Percentiles rank a stretch among this genome's conserved stretches.
These are phyloP conservation scores for Siphamia tubifer DNA, from an alignment of 2,113 vertebrate species.

Conservation along the genomic window DNA sequence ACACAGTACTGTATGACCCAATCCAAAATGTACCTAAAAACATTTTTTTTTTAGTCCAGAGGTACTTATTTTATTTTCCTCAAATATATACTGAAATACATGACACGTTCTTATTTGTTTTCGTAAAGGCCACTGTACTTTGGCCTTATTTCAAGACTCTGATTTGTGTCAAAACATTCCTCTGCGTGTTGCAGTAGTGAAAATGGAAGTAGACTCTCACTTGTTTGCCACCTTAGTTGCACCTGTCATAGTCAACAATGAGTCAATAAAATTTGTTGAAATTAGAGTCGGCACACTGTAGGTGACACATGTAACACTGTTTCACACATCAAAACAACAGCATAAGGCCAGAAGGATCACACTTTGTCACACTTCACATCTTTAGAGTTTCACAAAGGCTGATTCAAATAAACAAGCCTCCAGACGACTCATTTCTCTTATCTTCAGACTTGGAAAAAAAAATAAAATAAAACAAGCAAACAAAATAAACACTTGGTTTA, in stretches of 20 bases:
- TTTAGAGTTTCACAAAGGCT: not conserved
- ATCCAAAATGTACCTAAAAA: too few species aligned
- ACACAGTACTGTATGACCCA: too few species aligned
- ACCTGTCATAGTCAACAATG: not conserved
- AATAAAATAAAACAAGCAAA: not conserved
- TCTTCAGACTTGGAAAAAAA: not conserved
- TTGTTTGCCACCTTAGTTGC: not conserved
- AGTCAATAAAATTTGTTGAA: not conserved
- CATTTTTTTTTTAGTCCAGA: too few species aligned
- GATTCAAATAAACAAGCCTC: constrained; percentile 3
- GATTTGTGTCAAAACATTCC: not conserved
- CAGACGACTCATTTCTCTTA: not conserved
- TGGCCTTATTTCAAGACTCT: not conserved
- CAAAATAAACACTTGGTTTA: too few species aligned
- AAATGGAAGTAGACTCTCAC: not conserved
- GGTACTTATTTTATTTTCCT: too few species aligned
- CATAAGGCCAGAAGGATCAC: not conserved
- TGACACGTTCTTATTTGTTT: too few species aligned
- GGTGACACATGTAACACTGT: constrained; percentile 1
- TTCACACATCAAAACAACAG: constrained; percentile 38
- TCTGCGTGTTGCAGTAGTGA: too few species aligned
- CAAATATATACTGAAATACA: too few species aligned
- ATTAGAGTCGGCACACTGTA: not conserved
- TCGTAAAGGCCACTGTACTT: too few species aligned
- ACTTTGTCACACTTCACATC: constrained; percentile 16